Evolutionary conservation across 2,888 invertebrate genomes (phyloP), one percentile per base, ranked within the genome.

Genomic region (Venusia cambrica): DNA sequence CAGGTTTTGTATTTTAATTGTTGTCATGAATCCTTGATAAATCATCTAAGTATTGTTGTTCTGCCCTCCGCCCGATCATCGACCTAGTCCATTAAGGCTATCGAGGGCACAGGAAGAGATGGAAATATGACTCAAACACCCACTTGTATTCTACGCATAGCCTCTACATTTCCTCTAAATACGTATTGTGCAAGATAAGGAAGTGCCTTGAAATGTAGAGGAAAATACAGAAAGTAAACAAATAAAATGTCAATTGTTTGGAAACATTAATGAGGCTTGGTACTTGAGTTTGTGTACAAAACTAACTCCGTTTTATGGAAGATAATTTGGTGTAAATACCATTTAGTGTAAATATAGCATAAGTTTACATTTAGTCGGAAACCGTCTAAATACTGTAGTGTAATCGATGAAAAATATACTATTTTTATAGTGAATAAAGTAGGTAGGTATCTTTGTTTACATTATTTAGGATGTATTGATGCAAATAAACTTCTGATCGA

Each of bases 111-210:
- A 39, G 38, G 20, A 29, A 31, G 32, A 35, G 26, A 29, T 38
- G 21, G 22, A 45, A 38, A 35, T 11, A 17, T 45, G 46, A 45
- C 36, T 47, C 45, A 47, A 37, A 38, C 35, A 26, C 9, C 31
- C 11, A 32, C 22, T 31, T 31, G 18, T 38, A 39, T 31, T 27
- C 34, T 33, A 33, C 25, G 38, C 36, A 22, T 31, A 40, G 17
- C 43, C 22, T 33, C 38, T 27, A 39, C 30, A 45, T 50, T 47
- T 47, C 50, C 45, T 45, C 49, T 42, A 49, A 40, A 40, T 45
- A 38, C 38, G 38, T 22, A 32, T 34, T 41, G 38, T 37, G 25
- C 38, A 36, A 31, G 32, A 41, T 29, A 27, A 45, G 45, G 49
- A 47, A 50, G 29, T 12, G 28, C 47, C 49, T 47, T 50, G 45